Conservation (phyloP, 2,888 invertebrate genomes). For the Crossocerus cetratus region DNA sequence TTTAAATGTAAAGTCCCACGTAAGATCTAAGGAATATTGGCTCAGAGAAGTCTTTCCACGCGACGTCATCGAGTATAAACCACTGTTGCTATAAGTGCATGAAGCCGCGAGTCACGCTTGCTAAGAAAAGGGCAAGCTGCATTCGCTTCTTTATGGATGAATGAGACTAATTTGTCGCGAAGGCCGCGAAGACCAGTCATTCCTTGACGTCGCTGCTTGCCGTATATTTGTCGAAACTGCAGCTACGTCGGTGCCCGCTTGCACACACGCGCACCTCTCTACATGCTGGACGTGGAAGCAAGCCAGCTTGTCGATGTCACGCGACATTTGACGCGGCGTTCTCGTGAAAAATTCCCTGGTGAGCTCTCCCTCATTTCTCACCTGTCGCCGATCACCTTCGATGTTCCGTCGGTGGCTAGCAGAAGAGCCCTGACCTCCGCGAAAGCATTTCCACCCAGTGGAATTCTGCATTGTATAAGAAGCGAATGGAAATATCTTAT, state of each 20-base stretch:
- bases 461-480: no score
- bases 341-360: conserved; percentile 33
- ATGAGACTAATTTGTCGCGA: conserved; percentile 61
- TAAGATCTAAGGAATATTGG: no score
- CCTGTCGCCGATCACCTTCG: conserved; percentile 22
- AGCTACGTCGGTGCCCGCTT: no score
- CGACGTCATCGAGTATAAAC: no score
- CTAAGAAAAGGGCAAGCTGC: conserved; percentile 30
- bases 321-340: conserved; percentile 11
- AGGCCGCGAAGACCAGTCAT: conserved; percentile 25
- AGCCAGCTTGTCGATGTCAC: conserved; percentile 2
- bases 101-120: not conserved
- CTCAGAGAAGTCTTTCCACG: no score
- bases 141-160: conserved; percentile 49
- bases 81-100: no score
- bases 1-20: no score
- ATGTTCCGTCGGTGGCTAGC: not conserved
- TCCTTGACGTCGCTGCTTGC: conserved; percentile 18
- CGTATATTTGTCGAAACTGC: no score
- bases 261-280: no score
- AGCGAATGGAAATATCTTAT: no score
- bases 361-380: conserved; percentile 40
- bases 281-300: conserved; percentile 1
- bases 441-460: not conserved
- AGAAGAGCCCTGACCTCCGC: not conserved